phyloP scores from a whole-genome alignment of 2,888 invertebrate species.

The Acronicta psi region DNA sequence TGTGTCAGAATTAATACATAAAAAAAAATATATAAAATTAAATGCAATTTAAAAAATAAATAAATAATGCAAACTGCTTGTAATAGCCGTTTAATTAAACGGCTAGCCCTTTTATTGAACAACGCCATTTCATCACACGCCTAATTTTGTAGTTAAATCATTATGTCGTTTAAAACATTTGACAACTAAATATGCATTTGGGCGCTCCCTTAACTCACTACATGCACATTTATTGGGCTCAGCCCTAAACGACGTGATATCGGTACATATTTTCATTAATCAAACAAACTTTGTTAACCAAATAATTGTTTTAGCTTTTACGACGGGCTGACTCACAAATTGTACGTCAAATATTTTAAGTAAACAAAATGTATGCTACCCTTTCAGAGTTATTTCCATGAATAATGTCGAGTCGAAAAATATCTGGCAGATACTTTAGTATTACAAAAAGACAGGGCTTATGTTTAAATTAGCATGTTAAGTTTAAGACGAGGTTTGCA shows the following conservation, averaged over 20 bases:
- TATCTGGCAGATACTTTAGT: constrained; percentile 38
- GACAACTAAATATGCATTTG: too few relatives aligned
- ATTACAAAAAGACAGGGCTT: constrained; percentile 28
- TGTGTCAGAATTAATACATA: too few relatives aligned
- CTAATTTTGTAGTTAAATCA: too few relatives aligned
- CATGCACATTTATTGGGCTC: too few relatives aligned
- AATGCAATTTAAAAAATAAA: too few relatives aligned
- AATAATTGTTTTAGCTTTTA: constrained; percentile 33
- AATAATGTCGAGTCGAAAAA: constrained; percentile 30
- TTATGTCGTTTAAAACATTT: too few relatives aligned
- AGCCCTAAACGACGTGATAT: not conserved
- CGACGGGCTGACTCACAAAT: constrained; percentile 18
- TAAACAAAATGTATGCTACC: constrained; percentile 40
- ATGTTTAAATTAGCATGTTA: constrained; percentile 47
- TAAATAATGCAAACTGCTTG: too few relatives aligned
- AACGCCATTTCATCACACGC: too few relatives aligned
- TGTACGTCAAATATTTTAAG: constrained; percentile 30
- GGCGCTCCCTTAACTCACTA: too few relatives aligned
- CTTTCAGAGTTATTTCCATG: constrained; percentile 39
- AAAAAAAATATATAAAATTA: too few relatives aligned
- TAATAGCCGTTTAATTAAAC: too few relatives aligned
- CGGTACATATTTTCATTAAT: constrained; percentile 6
- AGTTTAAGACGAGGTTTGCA: constrained; percentile 13
- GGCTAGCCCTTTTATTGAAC: too few relatives aligned
- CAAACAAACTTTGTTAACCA: constrained; percentile 21